Evolutionary conservation across 2,888 invertebrate genomes (phyloP).

Genomic region (Onchidella celtica): DNA sequence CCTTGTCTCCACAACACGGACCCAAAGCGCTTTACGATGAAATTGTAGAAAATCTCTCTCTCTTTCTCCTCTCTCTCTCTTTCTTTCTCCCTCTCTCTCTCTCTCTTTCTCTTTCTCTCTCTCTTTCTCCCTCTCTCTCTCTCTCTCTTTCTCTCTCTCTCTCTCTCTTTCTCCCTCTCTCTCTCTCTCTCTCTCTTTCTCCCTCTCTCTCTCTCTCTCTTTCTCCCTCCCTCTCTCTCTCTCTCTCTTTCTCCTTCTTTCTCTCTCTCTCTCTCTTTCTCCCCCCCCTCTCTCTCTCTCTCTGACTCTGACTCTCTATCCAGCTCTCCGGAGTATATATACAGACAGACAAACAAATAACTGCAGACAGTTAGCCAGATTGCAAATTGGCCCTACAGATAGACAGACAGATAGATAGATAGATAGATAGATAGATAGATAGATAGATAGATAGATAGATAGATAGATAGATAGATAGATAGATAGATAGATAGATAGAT

Average conservation of each 20-base stretch:
- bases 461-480: no score
- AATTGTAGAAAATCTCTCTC: no score
- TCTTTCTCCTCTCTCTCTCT: not conserved
- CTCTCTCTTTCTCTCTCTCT: slow-evolving; percentile 5
- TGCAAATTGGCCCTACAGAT: no score
- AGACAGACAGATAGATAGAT: no score
- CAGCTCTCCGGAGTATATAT: no score
- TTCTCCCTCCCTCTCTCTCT: not conserved
- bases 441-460: no score
- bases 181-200: not conserved
- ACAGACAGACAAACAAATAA: no score
- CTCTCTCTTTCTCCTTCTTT: not conserved
- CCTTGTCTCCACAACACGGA: no score
- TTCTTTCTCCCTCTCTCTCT: not conserved
- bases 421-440: no score
- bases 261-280: not conserved
- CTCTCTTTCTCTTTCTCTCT: not conserved
- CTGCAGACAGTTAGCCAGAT: no score
- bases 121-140: not conserved
- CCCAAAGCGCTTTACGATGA: no score
- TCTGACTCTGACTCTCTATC: not conserved
- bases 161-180: not conserved
- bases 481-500: no score
- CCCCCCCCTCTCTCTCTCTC: not conserved
- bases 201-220: slow-evolving; percentile 4